Conservation (phyloP, 2,113 vertebrate species). For the Plectropomus leopardus region DNA sequence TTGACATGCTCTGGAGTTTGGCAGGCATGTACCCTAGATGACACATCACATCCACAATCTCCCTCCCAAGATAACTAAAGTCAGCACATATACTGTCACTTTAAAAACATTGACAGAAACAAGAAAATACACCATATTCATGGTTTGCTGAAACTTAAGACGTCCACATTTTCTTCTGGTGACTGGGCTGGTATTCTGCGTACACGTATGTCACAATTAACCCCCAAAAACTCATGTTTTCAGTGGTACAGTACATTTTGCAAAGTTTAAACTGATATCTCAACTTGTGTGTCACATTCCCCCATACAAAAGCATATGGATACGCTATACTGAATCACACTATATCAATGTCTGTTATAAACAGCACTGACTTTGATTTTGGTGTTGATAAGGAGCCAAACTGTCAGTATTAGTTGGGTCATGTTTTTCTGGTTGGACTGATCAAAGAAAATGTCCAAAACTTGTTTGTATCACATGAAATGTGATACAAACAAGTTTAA, state of each 20-base stretch:
- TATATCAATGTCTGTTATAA: neutral
- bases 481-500: neutral
- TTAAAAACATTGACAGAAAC: too few relatives aligned
- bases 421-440: slow-evolving; percentile 1
- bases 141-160: too few relatives aligned
- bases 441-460: neutral
- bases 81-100: too few relatives aligned
- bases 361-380: neutral
- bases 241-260: neutral
- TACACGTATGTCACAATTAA: neutral
- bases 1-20: too few relatives aligned
- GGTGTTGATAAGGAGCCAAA: neutral
- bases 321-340: neutral
- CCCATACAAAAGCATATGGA: neutral
- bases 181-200: neutral
- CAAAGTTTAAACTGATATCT: neutral
- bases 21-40: too few relatives aligned
- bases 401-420: slow-evolving; percentile 2
- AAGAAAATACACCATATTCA: too few relatives aligned
- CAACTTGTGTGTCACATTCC: slow-evolving; percentile 1
- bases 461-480: neutral
- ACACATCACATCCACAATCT: too few relatives aligned
- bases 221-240: neutral
- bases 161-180: too few relatives aligned
- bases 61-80: too few relatives aligned